These are phyloP conservation scores for Hepsetus odoe DNA, from an alignment of 2,113 vertebrate species.

Conservation along the genomic window DNA sequence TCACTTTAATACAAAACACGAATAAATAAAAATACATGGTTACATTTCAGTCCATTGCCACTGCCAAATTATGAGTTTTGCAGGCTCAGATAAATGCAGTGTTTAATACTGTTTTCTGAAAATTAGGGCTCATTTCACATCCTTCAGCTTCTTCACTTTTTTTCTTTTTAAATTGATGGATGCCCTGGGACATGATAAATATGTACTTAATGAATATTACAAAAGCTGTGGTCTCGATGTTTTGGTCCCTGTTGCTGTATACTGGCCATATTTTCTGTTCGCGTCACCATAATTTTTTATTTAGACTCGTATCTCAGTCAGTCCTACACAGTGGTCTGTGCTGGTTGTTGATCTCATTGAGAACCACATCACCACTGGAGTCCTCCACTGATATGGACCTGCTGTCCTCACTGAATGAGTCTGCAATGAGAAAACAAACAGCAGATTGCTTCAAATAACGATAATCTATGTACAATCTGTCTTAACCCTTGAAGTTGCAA, in stretches of 20 bases:
- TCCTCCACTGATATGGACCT: slow-evolving; percentile 12
- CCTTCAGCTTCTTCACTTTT: not conserved
- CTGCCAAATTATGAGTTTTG: not conserved
- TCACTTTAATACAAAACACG: not conserved
- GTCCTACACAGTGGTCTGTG: slow-evolving; percentile 13
- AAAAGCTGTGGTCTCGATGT: not conserved
- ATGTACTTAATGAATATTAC: no score
- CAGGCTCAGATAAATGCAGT: not conserved
- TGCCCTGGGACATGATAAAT: no score
- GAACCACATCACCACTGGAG: slow-evolving; percentile 9
- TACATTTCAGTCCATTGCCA: not conserved
- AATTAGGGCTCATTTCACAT: not conserved
- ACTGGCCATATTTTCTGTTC: not conserved
- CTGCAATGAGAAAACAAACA: slow-evolving; percentile 37
- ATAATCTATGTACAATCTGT: no score
- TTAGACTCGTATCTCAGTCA: not conserved
- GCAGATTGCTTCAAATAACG: not conserved
- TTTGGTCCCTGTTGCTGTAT: not conserved
- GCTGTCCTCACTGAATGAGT: slow-evolving; percentile 11
- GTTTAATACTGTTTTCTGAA: slow-evolving; percentile 41
- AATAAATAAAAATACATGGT: not conserved
- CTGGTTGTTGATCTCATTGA: slow-evolving; percentile 39
- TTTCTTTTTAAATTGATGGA: no score
- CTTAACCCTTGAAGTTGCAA: not conserved
- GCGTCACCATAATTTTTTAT: not conserved